Percentiles rank a stretch among this genome's conserved stretches.
Evolutionary conservation across 2,113 vertebrate species (phyloP).

Genomic region (Plecotus auritus): DNA sequence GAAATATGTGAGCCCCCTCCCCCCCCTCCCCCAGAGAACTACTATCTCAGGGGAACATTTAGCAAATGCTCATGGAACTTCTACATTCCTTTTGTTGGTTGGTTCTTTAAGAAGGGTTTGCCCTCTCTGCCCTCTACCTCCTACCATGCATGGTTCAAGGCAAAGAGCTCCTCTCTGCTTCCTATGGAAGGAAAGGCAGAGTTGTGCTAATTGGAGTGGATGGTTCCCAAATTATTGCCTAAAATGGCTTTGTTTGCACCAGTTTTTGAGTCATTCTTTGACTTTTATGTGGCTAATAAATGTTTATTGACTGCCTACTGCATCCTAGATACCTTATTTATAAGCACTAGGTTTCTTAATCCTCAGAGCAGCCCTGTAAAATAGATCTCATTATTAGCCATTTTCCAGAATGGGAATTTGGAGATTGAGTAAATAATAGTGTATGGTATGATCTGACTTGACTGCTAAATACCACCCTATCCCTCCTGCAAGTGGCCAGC

Average conservation of each 20-base stretch:
- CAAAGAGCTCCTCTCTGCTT: not conserved
- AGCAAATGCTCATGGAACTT: not conserved
- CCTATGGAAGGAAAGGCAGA: not conserved
- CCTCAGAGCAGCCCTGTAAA: not conserved
- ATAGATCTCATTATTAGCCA: not conserved
- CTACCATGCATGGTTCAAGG: not conserved
- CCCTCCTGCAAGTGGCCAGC: not conserved
- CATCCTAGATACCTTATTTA: not conserved
- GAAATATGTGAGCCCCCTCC: not conserved
- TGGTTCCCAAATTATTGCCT: not conserved
- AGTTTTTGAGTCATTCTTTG: not conserved
- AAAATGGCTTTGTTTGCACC: not conserved
- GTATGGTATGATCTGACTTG: not conserved
- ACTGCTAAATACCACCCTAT: not conserved
- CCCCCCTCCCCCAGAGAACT: not conserved
- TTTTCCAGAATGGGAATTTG: not conserved
- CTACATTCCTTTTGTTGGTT: not conserved
- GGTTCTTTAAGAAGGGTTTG: not conserved
- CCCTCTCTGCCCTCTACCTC: not conserved
- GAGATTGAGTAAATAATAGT: not conserved
- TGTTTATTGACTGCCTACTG: not conserved
- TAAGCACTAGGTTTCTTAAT: not conserved
- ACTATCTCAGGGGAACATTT: not conserved
- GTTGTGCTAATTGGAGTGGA: not conserved
- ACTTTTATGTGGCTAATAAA: not conserved